A percentile compares a stretch with the other conserved stretches of the same genome.
These are phyloP conservation scores for Drosophila miranda DNA, from an alignment of 1,140 invertebrate species.

Conservation along the genomic window DNA sequence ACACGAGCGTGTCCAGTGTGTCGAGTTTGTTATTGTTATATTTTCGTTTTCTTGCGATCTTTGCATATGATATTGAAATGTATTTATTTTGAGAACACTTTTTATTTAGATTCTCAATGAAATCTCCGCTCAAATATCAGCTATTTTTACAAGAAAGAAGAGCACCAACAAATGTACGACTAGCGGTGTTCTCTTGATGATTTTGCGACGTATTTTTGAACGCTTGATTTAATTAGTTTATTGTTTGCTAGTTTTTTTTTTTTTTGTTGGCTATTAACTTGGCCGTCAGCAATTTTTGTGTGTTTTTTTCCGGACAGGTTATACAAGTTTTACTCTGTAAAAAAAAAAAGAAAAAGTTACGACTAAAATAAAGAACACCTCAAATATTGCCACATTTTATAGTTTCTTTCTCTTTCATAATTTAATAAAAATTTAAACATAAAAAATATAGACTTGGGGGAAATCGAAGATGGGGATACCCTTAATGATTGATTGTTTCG, in stretches of 20 bases:
- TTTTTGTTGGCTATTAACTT: slow-evolving; percentile 27
- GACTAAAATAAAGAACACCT: slow-evolving; percentile 26
- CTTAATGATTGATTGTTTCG: too few species aligned
- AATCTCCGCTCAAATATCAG: slow-evolving; percentile 20
- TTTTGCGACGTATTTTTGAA: slow-evolving; percentile 71
- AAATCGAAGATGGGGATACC: too few species aligned
- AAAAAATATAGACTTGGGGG: too few species aligned
- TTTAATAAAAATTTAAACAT: slow-evolving; percentile 54
- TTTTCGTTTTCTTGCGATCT: slow-evolving; percentile 16
- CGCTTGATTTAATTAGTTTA: slow-evolving; percentile 76
- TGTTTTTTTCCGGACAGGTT: slow-evolving; percentile 52
- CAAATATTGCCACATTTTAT: slow-evolving; percentile 48
- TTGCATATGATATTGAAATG: slow-evolving; percentile 60
- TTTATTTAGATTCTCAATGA: slow-evolving; percentile 65
- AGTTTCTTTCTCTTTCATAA: slow-evolving; percentile 53
- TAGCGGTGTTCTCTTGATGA: slow-evolving; percentile 29
- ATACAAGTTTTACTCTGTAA: slow-evolving; percentile 52
- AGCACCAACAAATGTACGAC: too few species aligned
- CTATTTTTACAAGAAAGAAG: slow-evolving; percentile 39
- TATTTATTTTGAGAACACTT: slow-evolving; percentile 54
- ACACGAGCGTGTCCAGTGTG: slow-evolving; percentile 6
- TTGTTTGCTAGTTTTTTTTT: slow-evolving; percentile 61
- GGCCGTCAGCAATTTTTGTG: slow-evolving; percentile 41
- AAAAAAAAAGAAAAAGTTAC: slow-evolving; percentile 11
- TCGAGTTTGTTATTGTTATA: slow-evolving; percentile 23